Percentiles rank a stretch among this genome's conserved stretches.
These are phyloP conservation scores for Germaria angustata DNA, from an alignment of 2,888 invertebrate genomes.

Conservation along the genomic window DNA sequence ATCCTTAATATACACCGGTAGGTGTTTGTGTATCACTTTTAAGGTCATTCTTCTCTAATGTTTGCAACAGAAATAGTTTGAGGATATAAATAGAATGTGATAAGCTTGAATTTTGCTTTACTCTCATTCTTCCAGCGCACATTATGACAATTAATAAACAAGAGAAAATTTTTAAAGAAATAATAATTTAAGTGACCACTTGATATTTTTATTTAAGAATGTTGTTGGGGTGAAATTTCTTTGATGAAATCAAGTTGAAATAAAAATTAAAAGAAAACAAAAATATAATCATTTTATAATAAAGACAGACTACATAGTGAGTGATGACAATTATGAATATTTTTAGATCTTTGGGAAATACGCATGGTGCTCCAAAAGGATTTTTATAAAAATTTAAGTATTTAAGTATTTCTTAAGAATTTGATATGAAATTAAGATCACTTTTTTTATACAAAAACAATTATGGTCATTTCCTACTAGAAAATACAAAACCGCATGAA, in stretches of 20 bases:
- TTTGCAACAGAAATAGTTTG: neutral
- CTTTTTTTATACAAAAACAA: too few relatives aligned
- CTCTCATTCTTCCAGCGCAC: too few relatives aligned
- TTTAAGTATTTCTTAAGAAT: too few relatives aligned
- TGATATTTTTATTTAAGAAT: constrained; percentile 28
- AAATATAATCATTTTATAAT: too few relatives aligned
- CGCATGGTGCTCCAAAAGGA: too few relatives aligned
- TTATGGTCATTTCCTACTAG: too few relatives aligned
- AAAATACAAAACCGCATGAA: too few relatives aligned
- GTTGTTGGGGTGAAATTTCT: neutral
- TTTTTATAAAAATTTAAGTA: too few relatives aligned
- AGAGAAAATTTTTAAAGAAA: neutral
- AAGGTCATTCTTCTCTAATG: neutral
- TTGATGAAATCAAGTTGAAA: neutral
- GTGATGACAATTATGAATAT: too few relatives aligned
- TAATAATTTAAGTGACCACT: constrained; percentile 22
- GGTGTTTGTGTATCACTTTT: neutral
- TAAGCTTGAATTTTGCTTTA: constrained; percentile 1
- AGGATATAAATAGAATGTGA: neutral
- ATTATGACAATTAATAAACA: constrained; percentile 9
- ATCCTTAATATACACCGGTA: neutral
- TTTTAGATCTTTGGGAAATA: too few relatives aligned
- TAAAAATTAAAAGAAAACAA: neutral
- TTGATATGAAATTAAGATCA: too few relatives aligned
- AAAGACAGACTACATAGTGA: too few relatives aligned